Evolutionary conservation across 2,888 invertebrate species (phyloP), one percentile per base, ranked within the genome.

Genomic region (Harpalus rufipes): DNA sequence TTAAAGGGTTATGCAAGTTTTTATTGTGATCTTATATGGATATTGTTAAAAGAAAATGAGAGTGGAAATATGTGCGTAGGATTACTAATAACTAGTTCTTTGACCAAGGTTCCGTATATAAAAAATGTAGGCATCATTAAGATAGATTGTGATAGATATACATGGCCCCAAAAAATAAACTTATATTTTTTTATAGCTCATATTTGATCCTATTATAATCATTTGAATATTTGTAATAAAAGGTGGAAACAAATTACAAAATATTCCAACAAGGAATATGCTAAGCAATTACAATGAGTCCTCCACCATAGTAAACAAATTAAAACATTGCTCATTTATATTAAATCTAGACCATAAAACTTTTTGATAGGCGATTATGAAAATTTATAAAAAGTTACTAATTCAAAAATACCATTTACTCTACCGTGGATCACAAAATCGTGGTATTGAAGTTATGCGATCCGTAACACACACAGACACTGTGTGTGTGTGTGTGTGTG

Each of bases 21-120:
- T 68, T 74, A 74, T 74, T 74, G 72, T 74, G 72, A 74, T 74
- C 72, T 74, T 74, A 74, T 74, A 44, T 74, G 72, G 72, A 68
- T 68, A 68, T 32, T 68, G 68, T n/a, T 63, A n/a, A 12, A 74
- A 74, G 72, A 74, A 74, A 74, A 74, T 74, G 72, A 74, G 72
- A 74, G 72, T 74, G 72, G 18, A 74, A 21, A 44, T 18, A 41
- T 41, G 18, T 39, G 68, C 32, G 72, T 74, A 14, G 72, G 72
- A 6, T 68, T 68, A 25, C 14, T 68, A 21, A n/a, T 32, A n/a
- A 68, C 68, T 68, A 39, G 68, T 68, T 68, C 25, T 68, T 68
- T 68, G 32, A 41, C 63, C 63, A 5, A 12, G 63, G 18, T 18
- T 63, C 18, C 14, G n/a, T n/a, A 18, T 8, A 63, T 8, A 21